These are phyloP conservation scores for Cirrhinus mrigala DNA, from an alignment of 2,797 vertebrate genomes.

Conservation along the genomic window DNA sequence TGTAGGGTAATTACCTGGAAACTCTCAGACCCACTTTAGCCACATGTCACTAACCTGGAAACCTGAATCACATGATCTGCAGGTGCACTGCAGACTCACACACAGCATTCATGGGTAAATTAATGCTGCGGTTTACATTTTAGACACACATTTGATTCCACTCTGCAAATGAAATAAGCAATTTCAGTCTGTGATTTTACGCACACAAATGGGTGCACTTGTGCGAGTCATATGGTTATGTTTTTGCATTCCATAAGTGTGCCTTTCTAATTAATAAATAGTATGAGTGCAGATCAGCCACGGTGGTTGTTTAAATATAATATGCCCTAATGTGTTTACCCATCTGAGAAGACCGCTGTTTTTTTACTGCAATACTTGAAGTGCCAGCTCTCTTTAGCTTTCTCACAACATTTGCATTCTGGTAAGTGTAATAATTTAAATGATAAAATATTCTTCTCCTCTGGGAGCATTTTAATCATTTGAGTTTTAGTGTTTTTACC, in stretches of 20 bases:
- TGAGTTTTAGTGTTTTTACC: not conserved
- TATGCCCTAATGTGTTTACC: constrained; percentile 10
- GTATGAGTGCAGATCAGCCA: not conserved
- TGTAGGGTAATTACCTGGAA: constrained; percentile 38
- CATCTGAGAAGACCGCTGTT: constrained; percentile 1
- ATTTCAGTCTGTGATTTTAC: not conserved
- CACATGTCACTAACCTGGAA: constrained; percentile 38
- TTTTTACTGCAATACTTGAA: constrained; percentile 8
- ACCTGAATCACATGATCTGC: constrained; percentile 9
- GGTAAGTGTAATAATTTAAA: constrained; percentile 9
- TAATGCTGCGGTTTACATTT: not conserved
- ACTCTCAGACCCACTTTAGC: constrained; percentile 1
- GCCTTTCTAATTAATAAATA: constrained; percentile 11
- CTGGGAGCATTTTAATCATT: not conserved
- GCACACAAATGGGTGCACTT: not conserved
- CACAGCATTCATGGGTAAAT: not conserved
- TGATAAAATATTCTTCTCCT: not conserved
- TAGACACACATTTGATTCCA: not conserved
- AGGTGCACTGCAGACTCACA: constrained; percentile 17
- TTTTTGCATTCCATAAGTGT: not conserved
- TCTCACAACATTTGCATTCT: not conserved
- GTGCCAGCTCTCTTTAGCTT: not conserved
- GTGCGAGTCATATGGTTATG: not conserved
- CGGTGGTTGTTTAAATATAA: not conserved
- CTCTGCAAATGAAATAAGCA: not conserved